Evolutionary conservation across 1,140 invertebrate species (phyloP).

Genomic region (Agrypnia vestita): DNA sequence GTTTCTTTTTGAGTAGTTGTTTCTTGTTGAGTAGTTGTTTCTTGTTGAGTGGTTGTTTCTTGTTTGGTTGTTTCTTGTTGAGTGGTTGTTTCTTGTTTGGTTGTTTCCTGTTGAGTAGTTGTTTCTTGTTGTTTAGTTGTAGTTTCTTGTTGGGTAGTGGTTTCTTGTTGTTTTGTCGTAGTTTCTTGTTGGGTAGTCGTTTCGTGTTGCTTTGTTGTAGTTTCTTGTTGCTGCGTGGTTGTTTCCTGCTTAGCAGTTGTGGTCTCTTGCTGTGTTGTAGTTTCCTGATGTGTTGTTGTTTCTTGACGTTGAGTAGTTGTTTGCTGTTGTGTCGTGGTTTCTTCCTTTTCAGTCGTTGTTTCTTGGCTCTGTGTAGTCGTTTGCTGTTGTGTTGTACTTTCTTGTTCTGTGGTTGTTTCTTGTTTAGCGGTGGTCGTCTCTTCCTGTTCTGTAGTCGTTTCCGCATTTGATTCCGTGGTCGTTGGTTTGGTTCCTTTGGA

Average conservation of each 20-base stretch:
- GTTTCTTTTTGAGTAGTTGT: slow-evolving; percentile 41
- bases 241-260: slow-evolving; percentile 53
- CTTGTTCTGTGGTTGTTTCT: slow-evolving; percentile 55
- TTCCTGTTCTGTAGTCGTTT: slow-evolving; percentile 46
- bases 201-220: slow-evolving; percentile 57
- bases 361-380: slow-evolving; percentile 47
- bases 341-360: slow-evolving; percentile 54
- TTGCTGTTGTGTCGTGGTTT: slow-evolving; percentile 54
- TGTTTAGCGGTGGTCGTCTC: slow-evolving; percentile 47
- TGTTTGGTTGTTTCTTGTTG: slow-evolving; percentile 59
- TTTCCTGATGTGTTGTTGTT: slow-evolving; percentile 55
- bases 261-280: slow-evolving; percentile 57
- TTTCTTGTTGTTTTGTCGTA: slow-evolving; percentile 56
- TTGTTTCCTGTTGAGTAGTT: slow-evolving; percentile 48
- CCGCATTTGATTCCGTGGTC: slow-evolving; percentile 60
- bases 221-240: slow-evolving; percentile 42
- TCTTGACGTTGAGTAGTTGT: slow-evolving; percentile 43
- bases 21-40: slow-evolving; percentile 55
- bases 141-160: slow-evolving; percentile 57
- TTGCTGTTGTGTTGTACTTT: slow-evolving; percentile 31
- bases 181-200: slow-evolving; percentile 61
- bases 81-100: slow-evolving; percentile 61
- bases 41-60: slow-evolving; percentile 47
- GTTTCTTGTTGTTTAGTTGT: slow-evolving; percentile 53
- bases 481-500: slow-evolving; percentile 48